These are phyloP conservation scores for Cyrtonyx montezumae DNA, from an alignment of 2,113 vertebrate species.

Conservation along the genomic window DNA sequence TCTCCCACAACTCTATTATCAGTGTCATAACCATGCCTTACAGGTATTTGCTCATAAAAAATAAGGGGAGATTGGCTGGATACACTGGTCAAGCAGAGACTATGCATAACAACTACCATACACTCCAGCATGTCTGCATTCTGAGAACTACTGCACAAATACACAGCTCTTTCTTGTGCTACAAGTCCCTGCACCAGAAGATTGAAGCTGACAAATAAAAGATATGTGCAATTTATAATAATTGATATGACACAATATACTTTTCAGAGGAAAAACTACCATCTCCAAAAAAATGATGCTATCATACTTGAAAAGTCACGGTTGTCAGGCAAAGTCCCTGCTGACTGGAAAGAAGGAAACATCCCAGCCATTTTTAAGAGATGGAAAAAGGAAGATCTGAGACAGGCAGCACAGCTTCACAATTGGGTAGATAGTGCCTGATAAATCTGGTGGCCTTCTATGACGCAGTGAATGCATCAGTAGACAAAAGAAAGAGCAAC, in stretches of 20 bases:
- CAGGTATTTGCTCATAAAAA: background rate
- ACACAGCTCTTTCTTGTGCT: background rate
- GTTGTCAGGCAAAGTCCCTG: no score
- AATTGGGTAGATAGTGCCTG: no score
- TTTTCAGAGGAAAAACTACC: background rate
- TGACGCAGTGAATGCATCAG: no score
- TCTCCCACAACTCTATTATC: background rate
- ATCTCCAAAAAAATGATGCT: background rate
- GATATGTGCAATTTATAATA: background rate
- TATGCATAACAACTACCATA: background rate
- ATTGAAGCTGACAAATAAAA: background rate
- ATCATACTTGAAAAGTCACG: no score
- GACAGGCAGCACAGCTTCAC: no score
- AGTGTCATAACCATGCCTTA: background rate
- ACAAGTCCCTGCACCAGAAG: background rate
- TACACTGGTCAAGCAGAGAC: background rate
- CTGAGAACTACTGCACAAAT: background rate
- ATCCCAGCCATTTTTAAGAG: no score
- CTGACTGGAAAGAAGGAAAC: no score
- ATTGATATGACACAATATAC: background rate
- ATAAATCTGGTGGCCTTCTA: no score
- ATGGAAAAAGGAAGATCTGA: no score
- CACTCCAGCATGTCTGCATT: rapidly evolving
- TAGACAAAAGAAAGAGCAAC: no score
- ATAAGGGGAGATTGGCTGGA: background rate